Evolutionary conservation across 2,113 vertebrate species (phyloP).

Genomic region (Mus spicilegus): DNA sequence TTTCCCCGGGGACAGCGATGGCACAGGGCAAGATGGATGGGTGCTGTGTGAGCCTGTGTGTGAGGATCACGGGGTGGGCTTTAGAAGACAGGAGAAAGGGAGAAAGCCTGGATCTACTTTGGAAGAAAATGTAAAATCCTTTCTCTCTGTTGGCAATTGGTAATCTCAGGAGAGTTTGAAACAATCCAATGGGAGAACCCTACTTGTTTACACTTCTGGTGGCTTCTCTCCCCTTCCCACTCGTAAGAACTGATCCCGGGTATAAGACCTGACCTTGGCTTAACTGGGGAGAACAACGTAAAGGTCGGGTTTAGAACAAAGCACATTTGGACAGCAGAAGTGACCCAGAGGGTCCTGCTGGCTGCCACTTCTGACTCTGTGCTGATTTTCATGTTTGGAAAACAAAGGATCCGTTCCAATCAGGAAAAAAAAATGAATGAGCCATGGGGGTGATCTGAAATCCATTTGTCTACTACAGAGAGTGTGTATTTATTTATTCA

Average conservation of each 20-base stretch:
- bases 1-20: background rate
- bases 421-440: background rate
- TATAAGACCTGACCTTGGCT: background rate
- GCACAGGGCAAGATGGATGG: accelerated
- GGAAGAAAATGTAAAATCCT: background rate
- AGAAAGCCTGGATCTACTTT: background rate
- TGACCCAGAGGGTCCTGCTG: background rate
- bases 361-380: background rate
- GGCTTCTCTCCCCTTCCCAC: background rate
- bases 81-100: conserved; percentile 15
- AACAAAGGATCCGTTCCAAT: background rate
- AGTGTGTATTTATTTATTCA: background rate
- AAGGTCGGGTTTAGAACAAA: background rate
- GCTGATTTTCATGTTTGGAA: background rate
- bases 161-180: background rate
- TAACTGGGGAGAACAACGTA: background rate
- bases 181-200: background rate
- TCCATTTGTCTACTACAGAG: background rate
- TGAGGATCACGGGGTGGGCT: background rate
- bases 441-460: background rate
- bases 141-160: background rate
- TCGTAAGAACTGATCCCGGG: background rate
- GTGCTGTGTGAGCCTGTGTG: background rate
- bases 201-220: background rate
- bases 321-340: background rate